Conservation (phyloP, 1,140 invertebrate species). For the Lepidurus apus region DNA sequence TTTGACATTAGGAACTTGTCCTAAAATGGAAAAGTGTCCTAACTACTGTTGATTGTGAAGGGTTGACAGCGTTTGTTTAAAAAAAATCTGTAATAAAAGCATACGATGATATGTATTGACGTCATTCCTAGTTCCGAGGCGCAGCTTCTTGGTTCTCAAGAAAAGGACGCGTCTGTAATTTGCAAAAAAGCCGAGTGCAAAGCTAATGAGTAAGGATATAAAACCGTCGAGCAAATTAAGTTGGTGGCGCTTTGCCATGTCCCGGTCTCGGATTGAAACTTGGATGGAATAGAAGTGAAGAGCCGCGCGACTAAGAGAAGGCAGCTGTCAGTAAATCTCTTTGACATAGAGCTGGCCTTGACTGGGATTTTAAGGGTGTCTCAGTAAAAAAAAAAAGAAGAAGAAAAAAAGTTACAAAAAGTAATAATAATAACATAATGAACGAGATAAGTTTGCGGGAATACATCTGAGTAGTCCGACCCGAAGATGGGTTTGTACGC, state of each 20-base stretch:
- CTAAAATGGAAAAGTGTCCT: no score
- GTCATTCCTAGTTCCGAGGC: background rate
- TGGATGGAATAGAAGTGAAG: background rate
- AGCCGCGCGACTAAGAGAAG: background rate
- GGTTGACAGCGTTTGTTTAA: no score
- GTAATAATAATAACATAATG: background rate
- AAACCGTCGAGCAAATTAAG: constrained; percentile 13
- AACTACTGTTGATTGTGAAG: no score
- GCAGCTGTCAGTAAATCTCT: constrained; percentile 5
- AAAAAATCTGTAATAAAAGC: background rate
- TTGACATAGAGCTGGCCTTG: background rate
- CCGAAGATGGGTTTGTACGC: background rate
- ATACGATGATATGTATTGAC: background rate
- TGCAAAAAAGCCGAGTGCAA: background rate
- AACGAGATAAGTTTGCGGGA: background rate
- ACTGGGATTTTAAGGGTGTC: background rate
- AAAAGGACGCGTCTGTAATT: background rate
- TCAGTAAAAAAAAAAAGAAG: background rate
- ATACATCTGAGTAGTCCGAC: background rate
- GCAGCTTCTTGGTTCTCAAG: background rate
- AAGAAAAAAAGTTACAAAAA: background rate
- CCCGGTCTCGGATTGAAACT: background rate
- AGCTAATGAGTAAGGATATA: constrained; percentile 11
- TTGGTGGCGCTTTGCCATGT: background rate
- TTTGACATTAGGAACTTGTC: no score